Evolutionary conservation across 2,888 invertebrate species (phyloP).

Genomic region (Physocephala rufipes): DNA sequence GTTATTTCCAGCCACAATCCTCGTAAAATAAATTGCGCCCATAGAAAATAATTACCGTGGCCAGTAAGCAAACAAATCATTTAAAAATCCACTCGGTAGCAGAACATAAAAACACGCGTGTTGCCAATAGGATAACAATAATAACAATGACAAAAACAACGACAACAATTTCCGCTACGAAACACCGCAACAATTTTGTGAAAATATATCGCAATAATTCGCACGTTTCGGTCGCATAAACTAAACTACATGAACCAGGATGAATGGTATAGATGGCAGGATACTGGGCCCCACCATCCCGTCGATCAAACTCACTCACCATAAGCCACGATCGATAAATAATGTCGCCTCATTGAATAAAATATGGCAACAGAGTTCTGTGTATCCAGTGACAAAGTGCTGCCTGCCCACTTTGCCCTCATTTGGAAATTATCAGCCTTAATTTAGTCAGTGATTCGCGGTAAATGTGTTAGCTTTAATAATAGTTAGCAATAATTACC

Average conservation of each 20-base stretch:
- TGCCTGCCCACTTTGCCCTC: background rate
- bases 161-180: background rate
- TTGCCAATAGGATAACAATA: constrained; percentile 20
- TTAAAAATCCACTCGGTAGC: constrained; percentile 2
- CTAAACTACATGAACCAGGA: background rate
- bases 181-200: constrained; percentile 2
- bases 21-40: constrained; percentile 33
- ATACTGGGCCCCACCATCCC: too few species aligned
- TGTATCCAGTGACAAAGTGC: too few species aligned
- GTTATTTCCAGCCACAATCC: constrained; percentile 21
- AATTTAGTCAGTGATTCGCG: constrained; percentile 23
- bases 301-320: too few species aligned
- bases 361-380: too few species aligned
- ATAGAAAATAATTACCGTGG: constrained; percentile 35
- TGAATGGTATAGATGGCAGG: background rate
- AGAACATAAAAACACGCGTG: constrained; percentile 12
- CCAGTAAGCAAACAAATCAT: constrained; percentile 32
- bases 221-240: constrained; percentile 15
- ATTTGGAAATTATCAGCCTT: background rate
- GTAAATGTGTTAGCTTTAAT: constrained; percentile 27
- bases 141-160: constrained; percentile 7
- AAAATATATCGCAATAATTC: background rate
- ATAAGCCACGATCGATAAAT: too few species aligned
- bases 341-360: too few species aligned
- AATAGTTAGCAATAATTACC: constrained; percentile 28